Conservation (phyloP, 2,888 invertebrate species). For the Apotomis capreana region DNA sequence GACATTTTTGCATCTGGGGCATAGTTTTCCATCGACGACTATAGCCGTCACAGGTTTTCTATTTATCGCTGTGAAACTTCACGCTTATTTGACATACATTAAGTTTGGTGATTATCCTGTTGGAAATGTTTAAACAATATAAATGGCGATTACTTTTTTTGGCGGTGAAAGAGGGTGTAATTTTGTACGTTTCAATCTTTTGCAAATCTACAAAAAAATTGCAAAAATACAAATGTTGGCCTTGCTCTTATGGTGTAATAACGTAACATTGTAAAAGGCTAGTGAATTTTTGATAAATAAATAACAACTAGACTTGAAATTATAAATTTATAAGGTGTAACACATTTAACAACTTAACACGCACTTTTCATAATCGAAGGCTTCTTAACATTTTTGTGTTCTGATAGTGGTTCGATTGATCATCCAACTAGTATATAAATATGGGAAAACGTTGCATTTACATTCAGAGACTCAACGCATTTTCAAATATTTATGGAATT, state of each 20-base stretch:
- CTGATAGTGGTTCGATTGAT: constrained; percentile 34
- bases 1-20: too few relatives aligned
- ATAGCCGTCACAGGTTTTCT: neutral
- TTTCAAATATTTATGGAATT: constrained; percentile 2
- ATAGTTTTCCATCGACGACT: too few relatives aligned
- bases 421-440: constrained; percentile 40
- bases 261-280: constrained; percentile 80
- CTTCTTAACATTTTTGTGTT: constrained; percentile 46
- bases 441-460: neutral
- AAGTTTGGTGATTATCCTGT: neutral
- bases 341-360: constrained; percentile 57
- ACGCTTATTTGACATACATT: neutral
- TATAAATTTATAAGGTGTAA: constrained; percentile 71
- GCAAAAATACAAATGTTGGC: constrained; percentile 57
- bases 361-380: constrained; percentile 50
- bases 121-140: neutral
- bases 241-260: constrained; percentile 76
- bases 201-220: constrained; percentile 58
- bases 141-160: constrained; percentile 5
- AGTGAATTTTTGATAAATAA: constrained; percentile 83
- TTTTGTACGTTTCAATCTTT: constrained; percentile 54
- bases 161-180: constrained; percentile 36
- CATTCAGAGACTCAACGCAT: neutral
- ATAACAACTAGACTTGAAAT: constrained; percentile 78
- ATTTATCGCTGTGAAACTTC: constrained; percentile 14